Evolutionary conservation across 2,888 invertebrate species (phyloP), one percentile per base, ranked within the genome.

Genomic region (Agriotes lineatus): DNA sequence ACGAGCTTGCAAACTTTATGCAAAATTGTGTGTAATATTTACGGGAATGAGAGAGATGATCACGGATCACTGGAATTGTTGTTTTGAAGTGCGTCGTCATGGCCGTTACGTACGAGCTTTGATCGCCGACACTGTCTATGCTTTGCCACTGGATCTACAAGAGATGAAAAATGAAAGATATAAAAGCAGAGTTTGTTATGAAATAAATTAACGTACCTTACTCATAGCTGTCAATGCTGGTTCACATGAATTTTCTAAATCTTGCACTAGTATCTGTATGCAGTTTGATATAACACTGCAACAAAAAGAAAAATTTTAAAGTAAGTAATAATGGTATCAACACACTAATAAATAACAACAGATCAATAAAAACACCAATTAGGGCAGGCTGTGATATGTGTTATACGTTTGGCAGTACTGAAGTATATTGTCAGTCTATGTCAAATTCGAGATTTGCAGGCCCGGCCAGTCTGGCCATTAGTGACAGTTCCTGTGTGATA

Each of bases 21-120:
- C 99, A 99, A 81, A 99, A 95, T 81, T 99, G 97, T 0, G 97
- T 98, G 85, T 98, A 99, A 82, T 99, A 99, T 85, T 99, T 99
- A 56, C 97, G 87, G 0, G 97, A 96, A 0, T 95, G 93, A 0
- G 95, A 90, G 1, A 99, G 86, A 79, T 95, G 93, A 81, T 97
- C 97, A 58, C 99, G 85, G 1, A 98, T 88, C n/a, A 91, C 87
- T 0, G 99, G 98, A 14, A 98, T 90, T 0, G 93, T 91, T 76
- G 93, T 92, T 78, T 95, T 93, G 14, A 99, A 87, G 78, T 97
- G 95, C 74, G 91, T 89, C 0, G 95, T 91, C 45, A 99, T 93
- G 1, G 94, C 93, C 0, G 95, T 94, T 10, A 99, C 94, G 83
- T 99, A 99, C 0, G 93, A 90, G 81, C 97, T 97, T 84, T 99